Conservation (phyloP, 2,797 vertebrate species). For the Danio tinwini region DNA sequence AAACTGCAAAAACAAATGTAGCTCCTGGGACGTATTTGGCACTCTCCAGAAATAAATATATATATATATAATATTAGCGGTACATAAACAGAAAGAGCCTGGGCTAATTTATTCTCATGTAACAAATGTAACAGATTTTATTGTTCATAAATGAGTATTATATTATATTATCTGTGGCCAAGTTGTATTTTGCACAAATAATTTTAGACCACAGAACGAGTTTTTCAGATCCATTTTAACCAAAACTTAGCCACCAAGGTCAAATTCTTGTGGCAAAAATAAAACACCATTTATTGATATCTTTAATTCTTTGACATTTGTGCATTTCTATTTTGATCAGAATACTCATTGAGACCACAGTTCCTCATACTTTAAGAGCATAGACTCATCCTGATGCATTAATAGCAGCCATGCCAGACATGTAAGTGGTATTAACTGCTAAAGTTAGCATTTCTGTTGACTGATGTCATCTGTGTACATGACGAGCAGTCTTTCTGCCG, state of each 20-base stretch:
- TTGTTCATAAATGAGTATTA: too few species aligned
- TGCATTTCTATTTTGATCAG: neutral
- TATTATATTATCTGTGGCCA: too few species aligned
- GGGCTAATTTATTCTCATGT: too few species aligned
- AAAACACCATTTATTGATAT: neutral
- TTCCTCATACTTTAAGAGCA: neutral
- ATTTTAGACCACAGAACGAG: neutral
- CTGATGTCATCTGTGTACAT: conserved; percentile 50
- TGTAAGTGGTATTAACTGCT: conserved; percentile 8
- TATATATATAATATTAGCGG: too few species aligned
- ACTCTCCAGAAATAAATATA: too few species aligned
- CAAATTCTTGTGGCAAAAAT: neutral
- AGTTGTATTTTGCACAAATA: too few species aligned
- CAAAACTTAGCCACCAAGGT: neutral
- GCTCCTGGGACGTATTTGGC: too few species aligned
- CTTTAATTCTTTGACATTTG: neutral
- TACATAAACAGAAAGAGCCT: too few species aligned
- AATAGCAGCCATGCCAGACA: conserved; percentile 23
- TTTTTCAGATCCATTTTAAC: neutral
- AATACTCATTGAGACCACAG: neutral
- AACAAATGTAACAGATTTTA: too few species aligned
- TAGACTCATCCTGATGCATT: neutral
- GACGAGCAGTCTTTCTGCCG: conserved; percentile 20
- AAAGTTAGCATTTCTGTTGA: conserved; percentile 45
- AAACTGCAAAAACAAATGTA: too few species aligned